Evolutionary conservation across 2,113 vertebrate genomes (phyloP).

Genomic region (Prionailurus viverrinus): DNA sequence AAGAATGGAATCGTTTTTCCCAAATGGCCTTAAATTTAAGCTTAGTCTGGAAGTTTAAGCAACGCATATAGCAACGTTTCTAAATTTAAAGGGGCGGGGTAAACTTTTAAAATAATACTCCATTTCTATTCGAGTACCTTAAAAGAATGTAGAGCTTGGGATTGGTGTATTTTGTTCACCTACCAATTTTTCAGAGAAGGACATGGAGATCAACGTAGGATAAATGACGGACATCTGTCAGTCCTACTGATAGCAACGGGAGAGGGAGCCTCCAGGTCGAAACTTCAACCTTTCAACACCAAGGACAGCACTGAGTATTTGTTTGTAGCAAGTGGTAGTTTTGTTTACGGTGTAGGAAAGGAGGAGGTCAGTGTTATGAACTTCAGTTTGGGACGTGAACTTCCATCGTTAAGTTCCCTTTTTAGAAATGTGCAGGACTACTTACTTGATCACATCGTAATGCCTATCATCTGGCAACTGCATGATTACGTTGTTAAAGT

Average conservation of each 20-base stretch:
- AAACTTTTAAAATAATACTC: not conserved
- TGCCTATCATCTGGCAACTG: not conserved
- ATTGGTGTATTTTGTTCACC: not conserved
- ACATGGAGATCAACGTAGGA: not conserved
- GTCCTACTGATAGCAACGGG: not conserved
- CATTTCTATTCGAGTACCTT: not conserved
- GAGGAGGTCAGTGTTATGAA: not conserved
- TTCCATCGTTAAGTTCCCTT: not conserved
- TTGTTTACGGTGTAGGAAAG: slow-evolving; percentile 2
- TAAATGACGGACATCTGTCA: too few relatives aligned
- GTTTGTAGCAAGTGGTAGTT: not conserved
- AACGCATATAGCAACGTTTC: not conserved
- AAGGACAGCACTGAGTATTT: not conserved
- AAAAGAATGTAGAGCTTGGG: not conserved
- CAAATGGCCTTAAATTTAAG: slow-evolving; percentile 36
- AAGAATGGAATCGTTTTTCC: not conserved
- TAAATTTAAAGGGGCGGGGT: slow-evolving; percentile 1
- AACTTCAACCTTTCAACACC: not conserved
- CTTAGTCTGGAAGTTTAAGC: slow-evolving; percentile 27
- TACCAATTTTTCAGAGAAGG: not conserved
- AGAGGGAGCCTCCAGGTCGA: not conserved
- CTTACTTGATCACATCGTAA: not conserved
- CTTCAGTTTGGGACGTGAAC: not conserved
- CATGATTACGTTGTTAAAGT: not conserved
- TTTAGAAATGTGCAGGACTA: slow-evolving; percentile 21